These are phyloP conservation scores for Sycophila texana DNA, from an alignment of 2,888 invertebrate species.

Conservation along the genomic window DNA sequence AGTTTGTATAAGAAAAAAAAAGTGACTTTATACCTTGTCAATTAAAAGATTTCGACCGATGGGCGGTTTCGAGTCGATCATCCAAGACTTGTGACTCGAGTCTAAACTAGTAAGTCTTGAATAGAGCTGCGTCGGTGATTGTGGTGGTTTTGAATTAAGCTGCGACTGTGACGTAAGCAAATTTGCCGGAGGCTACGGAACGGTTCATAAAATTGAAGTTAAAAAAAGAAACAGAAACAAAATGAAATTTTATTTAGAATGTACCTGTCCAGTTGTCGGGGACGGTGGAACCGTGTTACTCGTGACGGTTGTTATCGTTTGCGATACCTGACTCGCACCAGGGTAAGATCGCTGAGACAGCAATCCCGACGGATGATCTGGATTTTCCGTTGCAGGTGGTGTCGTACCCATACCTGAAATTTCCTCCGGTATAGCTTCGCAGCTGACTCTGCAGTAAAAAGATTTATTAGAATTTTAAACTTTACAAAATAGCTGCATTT, in stretches of 20 bases:
- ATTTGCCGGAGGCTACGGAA: constrained; percentile 65
- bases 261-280: constrained; percentile 73
- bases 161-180: constrained; percentile 67
- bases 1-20: no score
- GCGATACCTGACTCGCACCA: constrained; percentile 73
- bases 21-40: constrained; percentile 65
- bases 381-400: constrained; percentile 79
- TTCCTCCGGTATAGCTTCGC: constrained; percentile 94
- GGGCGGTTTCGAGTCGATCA: constrained; percentile 71
- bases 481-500: no score
- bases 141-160: constrained; percentile 78
- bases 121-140: constrained; percentile 81
- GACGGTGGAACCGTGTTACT: constrained; percentile 77
- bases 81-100: constrained; percentile 65
- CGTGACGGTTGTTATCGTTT: constrained; percentile 68
- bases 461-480: neutral
- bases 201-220: neutral
- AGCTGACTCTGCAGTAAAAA: constrained; percentile 81
- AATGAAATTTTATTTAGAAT: neutral
- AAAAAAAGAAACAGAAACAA: constrained; percentile 1
- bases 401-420: constrained; percentile 85
- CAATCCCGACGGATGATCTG: constrained; percentile 75
- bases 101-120: constrained; percentile 76
- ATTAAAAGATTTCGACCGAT: constrained; percentile 68
- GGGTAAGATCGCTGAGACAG: constrained; percentile 77